Evolutionary conservation across 1,140 invertebrate species (phyloP).

Genomic region (Chionoecetes opilio): DNA sequence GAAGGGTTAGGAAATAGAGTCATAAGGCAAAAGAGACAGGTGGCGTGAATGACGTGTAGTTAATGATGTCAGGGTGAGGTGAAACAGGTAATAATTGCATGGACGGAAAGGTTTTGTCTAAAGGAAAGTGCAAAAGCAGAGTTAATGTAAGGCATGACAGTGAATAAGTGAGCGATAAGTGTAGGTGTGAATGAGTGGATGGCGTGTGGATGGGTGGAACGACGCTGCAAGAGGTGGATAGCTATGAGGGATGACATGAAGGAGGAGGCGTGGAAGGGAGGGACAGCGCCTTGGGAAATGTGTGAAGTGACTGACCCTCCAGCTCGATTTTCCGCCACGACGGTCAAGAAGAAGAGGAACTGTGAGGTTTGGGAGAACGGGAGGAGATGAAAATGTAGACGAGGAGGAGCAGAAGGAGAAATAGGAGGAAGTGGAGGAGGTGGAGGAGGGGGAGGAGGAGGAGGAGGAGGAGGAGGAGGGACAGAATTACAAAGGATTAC

Average conservation of each 20-base stretch:
- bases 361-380: neutral
- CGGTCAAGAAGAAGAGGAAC: constrained; percentile 6
- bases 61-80: neutral
- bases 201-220: neutral
- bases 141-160: neutral
- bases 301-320: neutral
- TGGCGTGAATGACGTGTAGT: neutral
- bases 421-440: neutral
- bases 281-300: neutral
- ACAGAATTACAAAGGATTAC: neutral
- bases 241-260: neutral
- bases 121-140: neutral
- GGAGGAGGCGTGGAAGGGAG: neutral
- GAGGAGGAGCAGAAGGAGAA: neutral
- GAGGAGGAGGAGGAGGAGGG: neutral
- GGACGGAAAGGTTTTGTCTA: neutral
- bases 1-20: neutral
- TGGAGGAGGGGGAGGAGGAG: neutral
- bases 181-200: neutral
- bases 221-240: neutral
- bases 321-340: constrained; percentile 24
- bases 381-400: neutral
- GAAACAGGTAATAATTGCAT: too few relatives aligned
- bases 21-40: neutral
- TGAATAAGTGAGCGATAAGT: neutral